Base-by-base conservation (phyloP, 1,140 invertebrate species). In the Hypothenemus hampei region DNA sequence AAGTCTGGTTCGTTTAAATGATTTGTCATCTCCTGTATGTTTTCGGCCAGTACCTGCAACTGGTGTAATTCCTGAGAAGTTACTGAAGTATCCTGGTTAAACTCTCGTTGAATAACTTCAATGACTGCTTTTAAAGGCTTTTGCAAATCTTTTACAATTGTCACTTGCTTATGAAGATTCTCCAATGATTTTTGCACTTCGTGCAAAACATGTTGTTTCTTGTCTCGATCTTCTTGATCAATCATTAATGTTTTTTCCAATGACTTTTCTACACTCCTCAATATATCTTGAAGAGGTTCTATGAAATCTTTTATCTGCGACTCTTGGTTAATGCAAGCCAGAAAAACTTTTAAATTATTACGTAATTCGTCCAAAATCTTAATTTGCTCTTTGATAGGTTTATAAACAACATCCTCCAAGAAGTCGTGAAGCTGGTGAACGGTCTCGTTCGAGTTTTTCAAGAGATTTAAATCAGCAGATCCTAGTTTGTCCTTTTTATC, bases 231-330 rank as follows among this genome's bases (percentile, higher is more conserved):
- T 47, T 63, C 59, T 48, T 58, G 49, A 10, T 60, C 44, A 23
- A 41, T 29, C n/a, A 35, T 21, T 1, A 51, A 20, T 29, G 55
- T 62, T 51, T 72, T 71, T 23, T 74, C 59, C 58, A 66, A 70
- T 8, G 69, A 53, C 59, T 75, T 72, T 44, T 73, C 69, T 13
- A 73, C 64, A 36, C 66, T 70, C 57, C 72, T 73, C 20, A 73
- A 64, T 29, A 72, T 69, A 65, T 78, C 73, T 58, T 76, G 69
- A 15, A 77, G 57, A 21, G 74, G 66, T 62, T 78, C 70, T 45
- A 69, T 59, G 20, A 69, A 62, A 47, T 69, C 68, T 59, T 68
- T 71, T 6, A 67, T 63, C 22, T 65, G 63, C 13, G 67, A 71
- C 41, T 69, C 69, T 54, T 66, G 61, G 53, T 69, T 70, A 13